Base-by-base conservation (phyloP, 2,797 vertebrate species). In the Sebastes wilsoni region DNA sequence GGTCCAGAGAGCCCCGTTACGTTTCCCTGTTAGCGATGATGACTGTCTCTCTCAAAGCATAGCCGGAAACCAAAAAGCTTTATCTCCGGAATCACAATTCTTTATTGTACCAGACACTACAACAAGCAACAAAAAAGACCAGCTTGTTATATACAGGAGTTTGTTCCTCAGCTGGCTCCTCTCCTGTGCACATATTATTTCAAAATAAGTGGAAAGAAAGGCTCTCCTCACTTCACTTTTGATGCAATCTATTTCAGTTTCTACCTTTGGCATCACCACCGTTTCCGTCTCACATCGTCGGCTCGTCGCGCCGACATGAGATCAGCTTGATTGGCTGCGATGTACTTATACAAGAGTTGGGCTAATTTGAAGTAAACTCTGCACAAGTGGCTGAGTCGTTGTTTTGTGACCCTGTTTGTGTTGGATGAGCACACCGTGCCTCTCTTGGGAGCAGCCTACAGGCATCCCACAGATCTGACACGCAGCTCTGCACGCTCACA, bases 401-500 rank as follows among this genome's bases (percentile, higher is more conserved):
- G 94, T 94, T 93, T 87, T 93, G 90, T 95, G 93, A 96, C 95
- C 95, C 94, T 93, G 92, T 95, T 96, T 96, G 93, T 94, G 93
- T 94, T 94, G 93, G 93, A 94, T 95, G 94, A 93, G 92, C 81
- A 85, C 92, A 87, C 88, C 81, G 84, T 82, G 81, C 78, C 75
- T 93, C 95, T 94, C 94, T 74, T 59, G 94, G 94, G 95, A 96
- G 86, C 79, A 90, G 94, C 95, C 95, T 93, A 89, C 93, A 95
- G 96, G 93, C 94, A 95, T 95, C 94, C 91, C 94, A 89, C 92
- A 95, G 93, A 95, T 95, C 94, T 96, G 94, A 96, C 94, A 92
- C 84, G 62, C 90, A 91, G 91, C 92, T 93, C 85, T 56, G 79
- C 88, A 88, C 62, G 60, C 87, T 89, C 80, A 84, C 77, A 89